Conservation (phyloP, 2,113 vertebrate species). For the Cyprinodon tularosa region DNA sequence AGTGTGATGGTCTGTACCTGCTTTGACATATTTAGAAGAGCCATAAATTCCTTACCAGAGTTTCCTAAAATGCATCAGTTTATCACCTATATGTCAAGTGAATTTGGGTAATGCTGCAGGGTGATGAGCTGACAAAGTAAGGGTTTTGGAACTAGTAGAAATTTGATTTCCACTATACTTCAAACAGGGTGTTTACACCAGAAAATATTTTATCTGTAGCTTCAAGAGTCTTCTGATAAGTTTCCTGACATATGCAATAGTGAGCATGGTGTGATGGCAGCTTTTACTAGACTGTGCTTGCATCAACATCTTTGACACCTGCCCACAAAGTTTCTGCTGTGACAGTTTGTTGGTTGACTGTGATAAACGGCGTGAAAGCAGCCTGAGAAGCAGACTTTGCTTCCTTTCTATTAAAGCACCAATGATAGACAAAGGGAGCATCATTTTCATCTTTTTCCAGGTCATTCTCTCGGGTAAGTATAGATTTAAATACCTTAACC, state of each 20-base stretch:
- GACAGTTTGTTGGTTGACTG: neutral
- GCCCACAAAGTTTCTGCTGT: constrained; percentile 48
- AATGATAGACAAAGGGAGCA: constrained; percentile 16
- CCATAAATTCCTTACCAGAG: neutral
- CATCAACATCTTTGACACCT: neutral
- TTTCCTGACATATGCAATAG: neutral
- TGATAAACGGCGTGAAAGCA: constrained; percentile 3
- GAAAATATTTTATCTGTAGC: neutral
- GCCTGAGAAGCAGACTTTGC: neutral
- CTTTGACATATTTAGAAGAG: neutral
- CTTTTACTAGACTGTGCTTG: neutral
- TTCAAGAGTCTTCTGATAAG: neutral
- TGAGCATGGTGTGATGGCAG: neutral
- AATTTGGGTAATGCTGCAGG: neutral
- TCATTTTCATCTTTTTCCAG: constrained; percentile 19
- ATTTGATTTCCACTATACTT: neutral
- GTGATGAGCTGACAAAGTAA: neutral
- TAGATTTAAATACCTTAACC: neutral
- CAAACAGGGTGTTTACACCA: neutral
- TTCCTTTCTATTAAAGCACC: neutral
- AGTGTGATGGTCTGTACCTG: neutral
- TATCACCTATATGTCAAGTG: neutral
- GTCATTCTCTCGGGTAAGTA: constrained; percentile 51
- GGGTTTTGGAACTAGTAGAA: too few species aligned
- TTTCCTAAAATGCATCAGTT: neutral